phyloP scores from a whole-genome alignment of 2,797 vertebrate species.

The Lepidocolaptes lacrymiger region DNA sequence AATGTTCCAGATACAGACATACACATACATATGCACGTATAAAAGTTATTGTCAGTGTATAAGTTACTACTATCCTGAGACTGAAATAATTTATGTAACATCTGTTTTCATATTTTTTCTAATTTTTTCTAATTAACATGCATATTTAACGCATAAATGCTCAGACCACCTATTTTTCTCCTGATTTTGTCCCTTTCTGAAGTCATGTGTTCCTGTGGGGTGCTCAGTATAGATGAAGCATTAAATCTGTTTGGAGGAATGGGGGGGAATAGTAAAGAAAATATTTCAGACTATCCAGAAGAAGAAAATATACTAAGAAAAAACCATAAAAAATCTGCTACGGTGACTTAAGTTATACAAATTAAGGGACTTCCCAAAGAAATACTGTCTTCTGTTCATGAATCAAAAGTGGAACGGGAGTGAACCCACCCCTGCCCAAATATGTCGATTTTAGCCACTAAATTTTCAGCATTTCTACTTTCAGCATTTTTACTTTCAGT shows the following conservation, averaged over 20 bases:
- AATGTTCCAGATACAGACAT: slow-evolving; percentile 61
- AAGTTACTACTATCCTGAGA: slow-evolving; percentile 79
- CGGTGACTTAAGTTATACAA: not conserved
- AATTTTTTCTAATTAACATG: slow-evolving; percentile 82
- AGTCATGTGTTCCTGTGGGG: slow-evolving; percentile 52
- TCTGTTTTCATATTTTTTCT: slow-evolving; percentile 83
- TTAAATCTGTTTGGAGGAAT: slow-evolving; percentile 48
- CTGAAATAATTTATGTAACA: slow-evolving; percentile 82
- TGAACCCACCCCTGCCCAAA: not conserved
- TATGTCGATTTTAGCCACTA: not conserved
- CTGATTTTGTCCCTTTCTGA: slow-evolving; percentile 61
- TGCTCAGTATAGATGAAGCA: slow-evolving; percentile 36
- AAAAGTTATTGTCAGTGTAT: slow-evolving; percentile 80
- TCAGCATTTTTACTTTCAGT: not conserved
- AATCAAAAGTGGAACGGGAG: not conserved
- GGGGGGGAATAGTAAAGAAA: slow-evolving; percentile 29
- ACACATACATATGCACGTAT: slow-evolving; percentile 68
- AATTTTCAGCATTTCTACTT: not conserved
- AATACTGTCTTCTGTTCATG: not conserved
- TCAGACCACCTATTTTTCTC: slow-evolving; percentile 75
- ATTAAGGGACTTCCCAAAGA: not conserved
- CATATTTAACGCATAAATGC: slow-evolving; percentile 79
- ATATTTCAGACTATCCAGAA: not conserved
- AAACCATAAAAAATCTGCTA: not conserved
- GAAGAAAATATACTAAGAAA: not conserved